phyloP scores from a whole-genome alignment of 2,113 vertebrate genomes.

The Bubalus kerabau region DNA sequence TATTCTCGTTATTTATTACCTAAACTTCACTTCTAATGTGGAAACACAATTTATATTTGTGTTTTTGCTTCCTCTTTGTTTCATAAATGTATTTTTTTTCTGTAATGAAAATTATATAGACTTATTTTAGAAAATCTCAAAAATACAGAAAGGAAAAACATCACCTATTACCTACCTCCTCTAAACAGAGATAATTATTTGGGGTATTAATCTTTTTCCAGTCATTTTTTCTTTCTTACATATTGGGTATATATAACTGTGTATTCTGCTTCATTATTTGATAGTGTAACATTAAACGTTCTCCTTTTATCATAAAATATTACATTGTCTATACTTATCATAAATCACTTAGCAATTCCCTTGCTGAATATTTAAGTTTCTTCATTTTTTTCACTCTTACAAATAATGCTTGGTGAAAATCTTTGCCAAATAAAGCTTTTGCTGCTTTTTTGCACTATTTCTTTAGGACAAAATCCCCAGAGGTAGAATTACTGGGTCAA shows the following conservation, averaged over 20 bases:
- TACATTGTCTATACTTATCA: slow-evolving; percentile 6
- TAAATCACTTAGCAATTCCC: slow-evolving; percentile 37
- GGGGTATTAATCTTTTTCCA: not conserved
- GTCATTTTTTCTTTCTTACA: not conserved
- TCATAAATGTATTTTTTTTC: not conserved
- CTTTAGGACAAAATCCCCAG: not conserved
- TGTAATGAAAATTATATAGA: not conserved
- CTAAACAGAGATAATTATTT: not conserved
- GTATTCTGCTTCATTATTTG: not conserved
- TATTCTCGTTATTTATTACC: not conserved
- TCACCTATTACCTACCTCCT: not conserved
- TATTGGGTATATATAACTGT: not conserved
- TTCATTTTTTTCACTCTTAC: slow-evolving; percentile 25
- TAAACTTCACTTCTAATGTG: not conserved
- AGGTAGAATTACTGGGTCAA: slow-evolving; percentile 5
- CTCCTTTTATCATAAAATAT: slow-evolving; percentile 15
- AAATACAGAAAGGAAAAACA: not conserved
- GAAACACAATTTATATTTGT: not conserved
- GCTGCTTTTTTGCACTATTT: not conserved
- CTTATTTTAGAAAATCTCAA: not conserved
- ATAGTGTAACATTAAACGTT: not conserved
- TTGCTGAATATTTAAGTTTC: not conserved
- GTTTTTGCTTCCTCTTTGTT: not conserved
- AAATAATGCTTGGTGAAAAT: slow-evolving; percentile 41
- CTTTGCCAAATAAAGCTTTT: slow-evolving; percentile 14